Conservation (phyloP, 2,797 vertebrate species). For the Kryptopterus vitreolus region DNA sequence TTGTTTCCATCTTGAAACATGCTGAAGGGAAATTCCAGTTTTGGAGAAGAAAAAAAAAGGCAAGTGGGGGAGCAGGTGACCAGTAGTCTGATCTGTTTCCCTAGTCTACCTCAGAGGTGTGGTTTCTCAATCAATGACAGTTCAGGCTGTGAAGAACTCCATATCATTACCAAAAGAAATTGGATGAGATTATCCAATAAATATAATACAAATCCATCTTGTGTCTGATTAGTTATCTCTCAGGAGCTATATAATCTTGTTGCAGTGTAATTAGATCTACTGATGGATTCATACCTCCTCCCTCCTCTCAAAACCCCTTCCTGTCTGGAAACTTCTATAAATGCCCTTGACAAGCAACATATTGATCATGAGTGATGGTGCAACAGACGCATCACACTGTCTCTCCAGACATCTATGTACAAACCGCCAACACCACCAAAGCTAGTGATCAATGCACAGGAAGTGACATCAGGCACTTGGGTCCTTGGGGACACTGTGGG, state of each 20-base stretch:
- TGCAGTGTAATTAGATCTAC: slow-evolving; percentile 29
- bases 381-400: background rate
- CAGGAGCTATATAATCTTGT: slow-evolving; percentile 18
- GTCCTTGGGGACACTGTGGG: slow-evolving; percentile 47
- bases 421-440: slow-evolving; percentile 25
- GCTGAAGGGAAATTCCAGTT: slow-evolving; percentile 38
- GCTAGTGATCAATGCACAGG: slow-evolving; percentile 55
- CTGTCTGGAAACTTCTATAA: slow-evolving; percentile 7
- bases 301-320: background rate
- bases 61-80: background rate
- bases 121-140: background rate
- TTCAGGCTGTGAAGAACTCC: slow-evolving; percentile 4
- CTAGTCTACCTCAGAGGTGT: slow-evolving; percentile 23
- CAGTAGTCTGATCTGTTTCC: slow-evolving; percentile 20
- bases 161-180: background rate
- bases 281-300: background rate
- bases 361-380: slow-evolving; percentile 39
- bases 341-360: slow-evolving; percentile 31
- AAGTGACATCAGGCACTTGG: slow-evolving; percentile 63
- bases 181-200: background rate
- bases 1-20: slow-evolving; percentile 31
- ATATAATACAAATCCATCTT: slow-evolving; percentile 6
- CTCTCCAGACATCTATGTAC: slow-evolving; percentile 21
- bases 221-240: slow-evolving; percentile 9
- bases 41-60: background rate